phyloP scores from a whole-genome alignment of 2,797 vertebrate species.

The Todus mexicanus region DNA sequence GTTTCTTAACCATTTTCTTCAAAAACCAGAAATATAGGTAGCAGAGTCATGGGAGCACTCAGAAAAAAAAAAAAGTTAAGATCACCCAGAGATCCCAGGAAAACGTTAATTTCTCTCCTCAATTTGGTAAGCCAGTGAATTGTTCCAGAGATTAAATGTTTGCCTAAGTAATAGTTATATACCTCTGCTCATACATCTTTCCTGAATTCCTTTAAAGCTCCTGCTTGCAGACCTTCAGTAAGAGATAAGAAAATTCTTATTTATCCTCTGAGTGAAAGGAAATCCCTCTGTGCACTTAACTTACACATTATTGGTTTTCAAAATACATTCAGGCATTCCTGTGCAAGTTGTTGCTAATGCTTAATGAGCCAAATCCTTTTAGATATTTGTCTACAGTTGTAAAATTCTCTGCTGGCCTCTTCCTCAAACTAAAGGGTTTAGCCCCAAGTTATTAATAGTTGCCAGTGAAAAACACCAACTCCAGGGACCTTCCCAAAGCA shows the following conservation, averaged over 20 bases:
- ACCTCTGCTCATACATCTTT: background rate
- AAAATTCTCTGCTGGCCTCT: slow-evolving; percentile 36
- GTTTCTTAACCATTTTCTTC: background rate
- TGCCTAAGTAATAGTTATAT: background rate
- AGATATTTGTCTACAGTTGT: slow-evolving; percentile 25
- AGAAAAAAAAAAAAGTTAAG: background rate
- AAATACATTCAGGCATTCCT: slow-evolving; percentile 13
- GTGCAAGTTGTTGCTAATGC: background rate
- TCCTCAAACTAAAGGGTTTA: slow-evolving; percentile 28
- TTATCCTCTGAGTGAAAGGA: background rate
- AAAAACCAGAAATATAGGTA: background rate
- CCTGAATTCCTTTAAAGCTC: background rate
- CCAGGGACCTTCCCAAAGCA: background rate
- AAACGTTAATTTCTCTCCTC: background rate
- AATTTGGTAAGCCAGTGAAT: background rate
- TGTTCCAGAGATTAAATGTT: background rate
- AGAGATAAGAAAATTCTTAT: background rate
- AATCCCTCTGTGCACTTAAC: slow-evolving; percentile 24
- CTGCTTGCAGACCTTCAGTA: background rate
- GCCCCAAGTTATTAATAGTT: slow-evolving; percentile 18
- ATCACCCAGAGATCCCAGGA: background rate
- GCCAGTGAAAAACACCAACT: background rate
- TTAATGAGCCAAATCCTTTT: slow-evolving; percentile 45
- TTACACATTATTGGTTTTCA: slow-evolving; percentile 22
- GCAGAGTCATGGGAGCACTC: background rate